Conservation (phyloP, 2,113 vertebrate genomes). For the Okapia johnstoni region DNA sequence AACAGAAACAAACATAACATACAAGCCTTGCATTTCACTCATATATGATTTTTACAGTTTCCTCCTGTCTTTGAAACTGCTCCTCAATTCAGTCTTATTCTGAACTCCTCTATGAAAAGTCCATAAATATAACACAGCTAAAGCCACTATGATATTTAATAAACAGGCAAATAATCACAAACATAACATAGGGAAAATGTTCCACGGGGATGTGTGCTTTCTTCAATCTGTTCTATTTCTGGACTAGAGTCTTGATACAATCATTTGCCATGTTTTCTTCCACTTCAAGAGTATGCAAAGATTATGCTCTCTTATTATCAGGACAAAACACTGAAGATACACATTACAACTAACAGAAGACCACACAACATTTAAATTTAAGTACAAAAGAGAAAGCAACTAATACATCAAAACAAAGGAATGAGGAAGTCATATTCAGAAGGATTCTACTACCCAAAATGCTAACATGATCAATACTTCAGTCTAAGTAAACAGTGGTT, state of each 20-base stretch:
- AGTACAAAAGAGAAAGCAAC: not conserved
- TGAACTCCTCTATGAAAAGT: not conserved
- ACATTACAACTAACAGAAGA: not conserved
- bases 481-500: not conserved
- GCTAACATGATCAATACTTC: not conserved
- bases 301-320: not conserved
- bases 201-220: not conserved
- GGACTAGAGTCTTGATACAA: not conserved
- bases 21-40: not conserved
- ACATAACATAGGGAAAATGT: not conserved
- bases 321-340: not conserved
- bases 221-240: not conserved
- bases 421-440: not conserved
- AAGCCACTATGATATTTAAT: not conserved
- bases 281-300: not conserved
- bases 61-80: not conserved
- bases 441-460: not conserved
- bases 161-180: not conserved
- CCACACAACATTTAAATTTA: not conserved
- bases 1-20: constrained; percentile 10
- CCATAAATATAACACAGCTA: not conserved
- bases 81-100: not conserved
- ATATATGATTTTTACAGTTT: not conserved
- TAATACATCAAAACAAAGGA: not conserved
- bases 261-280: not conserved